A percentile compares a stretch with the other conserved stretches of the same genome.
Evolutionary conservation across 2,797 vertebrate species (phyloP).

Genomic region (Hephaestus fuliginosus): DNA sequence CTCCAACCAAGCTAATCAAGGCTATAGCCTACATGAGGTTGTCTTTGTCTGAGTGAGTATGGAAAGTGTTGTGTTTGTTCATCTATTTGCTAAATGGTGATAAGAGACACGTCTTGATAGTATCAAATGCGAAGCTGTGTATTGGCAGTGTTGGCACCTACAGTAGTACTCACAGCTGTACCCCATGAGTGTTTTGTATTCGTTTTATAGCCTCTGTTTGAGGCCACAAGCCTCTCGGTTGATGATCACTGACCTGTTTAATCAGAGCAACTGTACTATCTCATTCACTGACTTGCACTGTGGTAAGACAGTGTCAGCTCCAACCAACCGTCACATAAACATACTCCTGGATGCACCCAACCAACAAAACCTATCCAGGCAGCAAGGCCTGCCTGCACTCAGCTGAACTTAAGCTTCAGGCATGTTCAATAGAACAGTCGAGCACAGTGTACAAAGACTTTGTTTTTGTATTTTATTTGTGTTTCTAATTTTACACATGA

Average conservation of each 20-base stretch:
- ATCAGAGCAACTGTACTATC: constrained; percentile 51
- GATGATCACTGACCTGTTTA: constrained; percentile 65
- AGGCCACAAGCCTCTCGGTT: background rate
- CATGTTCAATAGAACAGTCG: background rate
- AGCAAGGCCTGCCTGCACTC: constrained; percentile 33
- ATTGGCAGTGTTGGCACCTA: background rate
- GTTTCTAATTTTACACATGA: background rate
- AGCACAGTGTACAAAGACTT: background rate
- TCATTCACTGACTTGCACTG: constrained; percentile 51
- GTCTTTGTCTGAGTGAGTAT: background rate
- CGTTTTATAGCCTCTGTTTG: background rate
- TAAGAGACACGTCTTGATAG: too few relatives aligned
- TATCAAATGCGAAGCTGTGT: background rate
- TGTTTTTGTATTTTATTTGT: background rate
- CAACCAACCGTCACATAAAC: constrained; percentile 52
- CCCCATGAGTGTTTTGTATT: background rate
- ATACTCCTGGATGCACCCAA: constrained; percentile 52
- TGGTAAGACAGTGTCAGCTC: constrained; percentile 48
- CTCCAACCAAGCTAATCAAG: background rate
- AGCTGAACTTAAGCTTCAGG: constrained; percentile 30
- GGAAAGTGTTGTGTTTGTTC: background rate
- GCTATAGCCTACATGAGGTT: background rate
- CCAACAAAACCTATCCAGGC: constrained; percentile 44
- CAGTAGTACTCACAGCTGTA: background rate
- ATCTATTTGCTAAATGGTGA: background rate